Evolutionary conservation across 2,888 invertebrate genomes (phyloP), one percentile per base, ranked within the genome.

Genomic region (Muschampia plurimacula): DNA sequence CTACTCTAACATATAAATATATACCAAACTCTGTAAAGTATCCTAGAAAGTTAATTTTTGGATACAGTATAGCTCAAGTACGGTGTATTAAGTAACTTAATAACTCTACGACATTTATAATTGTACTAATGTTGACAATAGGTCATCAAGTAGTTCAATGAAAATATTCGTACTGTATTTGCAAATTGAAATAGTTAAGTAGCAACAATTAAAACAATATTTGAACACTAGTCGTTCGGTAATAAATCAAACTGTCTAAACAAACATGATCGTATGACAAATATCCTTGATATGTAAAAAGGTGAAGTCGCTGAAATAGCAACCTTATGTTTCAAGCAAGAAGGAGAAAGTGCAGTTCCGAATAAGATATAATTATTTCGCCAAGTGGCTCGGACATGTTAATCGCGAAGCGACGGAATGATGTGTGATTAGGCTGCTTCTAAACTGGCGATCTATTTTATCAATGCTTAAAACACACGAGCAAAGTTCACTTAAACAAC

Each of bases 351-450:
- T 52, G 15, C 36, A 62, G 65, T 60, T 72, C 67, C 41, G 63
- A 79, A 79, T 81, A 76, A 81, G 76, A 74, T 70, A 72, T 77
- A 74, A 77, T 77, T 76, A 77, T 69, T 81, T 83, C 81, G 86
- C 80, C 77, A 80, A 81, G 76, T 79, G 49, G 79, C 79, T 81
- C 81, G 85, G 86, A 87, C 86, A 88, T 87, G 86, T 88, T 88
- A 86, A 88, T 87, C 86, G 86, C 79, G 82, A 82, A 84, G 80
- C 81, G 83, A 83, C 84, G 80, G 84, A 86, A 82, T 86, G 85
- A 87, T 83, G 78, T 79, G 83, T 78, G 77, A 76, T 74, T 74
- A 84, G 83, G 86, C 59, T 65, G n/a, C 7, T 12, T 72, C 46
- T 71, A 77, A 22, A 77, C 77, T 70, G 8, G 22, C 75, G 74